phyloP scores from a whole-genome alignment of 1,140 invertebrate species.

The Leptinotarsa lineolata region DNA sequence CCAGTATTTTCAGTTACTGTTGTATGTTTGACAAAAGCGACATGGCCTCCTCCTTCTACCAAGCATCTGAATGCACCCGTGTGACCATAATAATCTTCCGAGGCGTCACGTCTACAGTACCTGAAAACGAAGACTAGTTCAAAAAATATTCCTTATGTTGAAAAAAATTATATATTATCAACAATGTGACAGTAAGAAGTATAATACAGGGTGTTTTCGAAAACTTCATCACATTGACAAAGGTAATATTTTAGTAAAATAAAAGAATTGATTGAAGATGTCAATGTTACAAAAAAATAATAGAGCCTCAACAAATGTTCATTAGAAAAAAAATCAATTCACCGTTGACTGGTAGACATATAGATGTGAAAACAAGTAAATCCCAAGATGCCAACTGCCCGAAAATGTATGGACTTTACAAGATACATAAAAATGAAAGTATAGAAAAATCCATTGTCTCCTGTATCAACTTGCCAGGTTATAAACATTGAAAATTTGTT shows the following conservation, averaged over 20 bases:
- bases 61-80: conserved; percentile 91
- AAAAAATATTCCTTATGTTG: not conserved
- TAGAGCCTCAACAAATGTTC: not conserved
- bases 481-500: no score
- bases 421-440: no score
- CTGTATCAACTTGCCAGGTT: no score
- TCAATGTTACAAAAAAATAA: not conserved
- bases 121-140: conserved; percentile 52
- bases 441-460: no score
- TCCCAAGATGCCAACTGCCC: no score
- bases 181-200: no score
- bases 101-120: conserved; percentile 82
- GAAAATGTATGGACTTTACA: no score
- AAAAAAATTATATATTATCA: not conserved
- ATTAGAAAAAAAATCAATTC: not conserved
- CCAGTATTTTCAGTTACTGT: conserved; percentile 90
- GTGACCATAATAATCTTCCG: conserved; percentile 87
- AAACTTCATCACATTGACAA: no score
- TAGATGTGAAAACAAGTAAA: no score
- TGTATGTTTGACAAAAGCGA: conserved; percentile 92
- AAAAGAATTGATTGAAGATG: not conserved
- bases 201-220: no score
- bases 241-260: not conserved
- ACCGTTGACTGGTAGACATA: no score
- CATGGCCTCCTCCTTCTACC: conserved; percentile 92